These are phyloP conservation scores for Liasis olivaceus DNA, from an alignment of 2,797 vertebrate species.

Conservation along the genomic window DNA sequence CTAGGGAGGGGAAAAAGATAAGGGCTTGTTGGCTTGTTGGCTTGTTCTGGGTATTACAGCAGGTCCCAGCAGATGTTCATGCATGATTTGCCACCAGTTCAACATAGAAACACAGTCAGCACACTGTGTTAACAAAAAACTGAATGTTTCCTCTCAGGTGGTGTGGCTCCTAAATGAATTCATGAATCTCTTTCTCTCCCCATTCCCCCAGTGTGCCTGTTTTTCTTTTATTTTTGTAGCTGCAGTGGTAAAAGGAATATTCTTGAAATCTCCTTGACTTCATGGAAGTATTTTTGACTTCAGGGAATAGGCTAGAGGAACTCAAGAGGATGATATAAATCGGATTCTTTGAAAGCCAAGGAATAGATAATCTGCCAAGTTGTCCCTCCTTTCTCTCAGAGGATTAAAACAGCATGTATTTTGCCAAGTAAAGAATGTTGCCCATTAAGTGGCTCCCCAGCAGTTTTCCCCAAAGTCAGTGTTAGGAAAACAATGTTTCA, in stretches of 20 bases:
- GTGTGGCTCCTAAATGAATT: constrained; percentile 14
- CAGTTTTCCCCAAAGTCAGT: neutral
- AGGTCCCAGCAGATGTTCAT: constrained; percentile 8
- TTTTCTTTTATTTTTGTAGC: constrained; percentile 20
- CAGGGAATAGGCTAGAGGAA: constrained; percentile 15
- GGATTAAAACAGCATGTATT: neutral
- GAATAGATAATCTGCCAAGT: neutral
- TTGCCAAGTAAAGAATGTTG: constrained; percentile 26
- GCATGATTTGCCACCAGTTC: constrained; percentile 23
- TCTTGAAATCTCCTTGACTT: constrained; percentile 17
- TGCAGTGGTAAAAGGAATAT: neutral
- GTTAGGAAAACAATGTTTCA: neutral
- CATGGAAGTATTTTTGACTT: constrained; percentile 18
- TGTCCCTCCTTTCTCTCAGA: neutral
- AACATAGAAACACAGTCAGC: neutral
- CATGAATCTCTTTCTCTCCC: neutral
- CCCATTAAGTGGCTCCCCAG: neutral
- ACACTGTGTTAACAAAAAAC: constrained; percentile 4
- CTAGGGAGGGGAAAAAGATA: neutral
- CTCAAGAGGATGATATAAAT: constrained; percentile 35
- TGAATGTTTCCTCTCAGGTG: neutral
- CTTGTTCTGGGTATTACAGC: constrained; percentile 10
- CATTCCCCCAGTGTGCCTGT: neutral
- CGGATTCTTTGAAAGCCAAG: constrained; percentile 26
- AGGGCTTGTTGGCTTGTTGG: neutral